Evolutionary conservation across 2,888 invertebrate genomes (phyloP).

Genomic region (Hirtodrosophila trivittata): DNA sequence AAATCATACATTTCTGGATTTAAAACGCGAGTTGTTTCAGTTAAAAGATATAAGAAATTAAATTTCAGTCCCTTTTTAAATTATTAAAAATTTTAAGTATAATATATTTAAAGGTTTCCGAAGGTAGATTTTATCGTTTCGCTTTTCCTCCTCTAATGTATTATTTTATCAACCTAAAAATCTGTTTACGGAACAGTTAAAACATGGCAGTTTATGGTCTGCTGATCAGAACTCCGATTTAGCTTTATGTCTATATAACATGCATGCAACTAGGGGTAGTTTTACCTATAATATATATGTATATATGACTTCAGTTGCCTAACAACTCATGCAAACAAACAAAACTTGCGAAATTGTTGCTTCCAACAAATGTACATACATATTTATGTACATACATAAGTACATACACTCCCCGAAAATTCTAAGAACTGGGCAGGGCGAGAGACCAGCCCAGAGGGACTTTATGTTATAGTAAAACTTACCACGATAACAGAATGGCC

Average conservation of each 20-base stretch:
- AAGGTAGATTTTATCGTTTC: too few species aligned
- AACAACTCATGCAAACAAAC: conserved; percentile 14
- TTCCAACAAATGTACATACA: not conserved
- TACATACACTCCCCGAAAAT: not conserved
- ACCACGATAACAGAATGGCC: conserved; percentile 92
- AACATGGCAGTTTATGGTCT: too few species aligned
- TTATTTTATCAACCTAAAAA: too few species aligned
- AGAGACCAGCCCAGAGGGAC: conserved; percentile 5
- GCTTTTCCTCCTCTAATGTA: too few species aligned
- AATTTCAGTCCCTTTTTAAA: too few species aligned
- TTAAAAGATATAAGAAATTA: too few species aligned
- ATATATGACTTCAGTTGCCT: not conserved
- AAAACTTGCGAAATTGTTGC: conserved; percentile 6
- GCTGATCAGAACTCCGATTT: not conserved
- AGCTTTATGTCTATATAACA: not conserved
- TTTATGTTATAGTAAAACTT: too few species aligned
- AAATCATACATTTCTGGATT: too few species aligned
- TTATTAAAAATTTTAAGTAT: too few species aligned
- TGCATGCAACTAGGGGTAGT: conserved; percentile 10
- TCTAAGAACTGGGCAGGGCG: conserved; percentile 14
- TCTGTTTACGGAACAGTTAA: too few species aligned
- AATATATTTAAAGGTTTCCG: too few species aligned
- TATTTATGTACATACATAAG: not conserved
- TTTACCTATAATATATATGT: not conserved
- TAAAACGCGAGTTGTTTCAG: too few species aligned